A percentile compares a stretch with the other conserved stretches of the same genome.
phyloP scores from a whole-genome alignment of 1,140 invertebrate species.

The Pseudomyrmex concolor region DNA sequence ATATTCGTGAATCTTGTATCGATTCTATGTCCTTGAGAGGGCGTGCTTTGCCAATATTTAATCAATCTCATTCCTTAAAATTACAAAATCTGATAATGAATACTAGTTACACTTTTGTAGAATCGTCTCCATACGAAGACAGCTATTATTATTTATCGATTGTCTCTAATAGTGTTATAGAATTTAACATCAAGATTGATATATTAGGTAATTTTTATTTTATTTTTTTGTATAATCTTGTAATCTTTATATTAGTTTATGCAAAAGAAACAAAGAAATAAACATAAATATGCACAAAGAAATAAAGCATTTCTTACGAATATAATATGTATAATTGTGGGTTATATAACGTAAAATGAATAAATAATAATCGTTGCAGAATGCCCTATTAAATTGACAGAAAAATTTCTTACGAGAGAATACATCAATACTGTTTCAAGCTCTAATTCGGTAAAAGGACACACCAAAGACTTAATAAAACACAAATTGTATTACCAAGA shows the following conservation, averaged over 20 bases:
- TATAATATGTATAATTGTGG: background rate
- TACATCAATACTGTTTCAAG: constrained; percentile 60
- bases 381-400: constrained; percentile 78
- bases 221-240: background rate
- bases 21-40: constrained; percentile 81
- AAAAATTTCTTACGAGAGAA: constrained; percentile 71
- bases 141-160: constrained; percentile 86
- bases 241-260: background rate
- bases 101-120: constrained; percentile 80
- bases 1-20: constrained; percentile 79
- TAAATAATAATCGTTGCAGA: constrained; percentile 70
- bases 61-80: constrained; percentile 75
- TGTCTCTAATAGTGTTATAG: constrained; percentile 82
- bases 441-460: constrained; percentile 57
- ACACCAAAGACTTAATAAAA: constrained; percentile 62
- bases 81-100: constrained; percentile 79
- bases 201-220: constrained; percentile 78
- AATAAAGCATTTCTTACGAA: no score
- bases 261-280: background rate
- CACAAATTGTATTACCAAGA: constrained; percentile 23
- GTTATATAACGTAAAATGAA: background rate
- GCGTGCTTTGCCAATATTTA: constrained; percentile 82
- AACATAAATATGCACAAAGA: background rate
- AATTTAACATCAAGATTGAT: constrained; percentile 82
- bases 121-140: constrained; percentile 85